Evolutionary conservation across 2,888 invertebrate species (phyloP).

Genomic region (Parascotia fuliginaria): DNA sequence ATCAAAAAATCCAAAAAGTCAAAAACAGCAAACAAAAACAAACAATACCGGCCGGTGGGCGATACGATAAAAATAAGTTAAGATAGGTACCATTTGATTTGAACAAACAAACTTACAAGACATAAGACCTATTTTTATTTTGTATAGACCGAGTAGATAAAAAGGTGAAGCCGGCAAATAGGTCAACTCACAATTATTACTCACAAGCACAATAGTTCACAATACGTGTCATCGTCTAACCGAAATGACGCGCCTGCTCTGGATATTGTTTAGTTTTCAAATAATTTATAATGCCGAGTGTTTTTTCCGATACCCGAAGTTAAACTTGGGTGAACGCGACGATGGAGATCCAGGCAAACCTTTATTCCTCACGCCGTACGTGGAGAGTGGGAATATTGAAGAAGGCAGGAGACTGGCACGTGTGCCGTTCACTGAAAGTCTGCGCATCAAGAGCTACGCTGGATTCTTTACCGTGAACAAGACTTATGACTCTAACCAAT

Average conservation of each 20-base stretch:
- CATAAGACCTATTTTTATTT: slow-evolving; percentile 4
- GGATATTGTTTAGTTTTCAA: slow-evolving; percentile 51
- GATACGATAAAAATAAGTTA: too few species aligned
- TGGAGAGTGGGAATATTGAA: slow-evolving; percentile 89
- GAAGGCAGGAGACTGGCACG: slow-evolving; percentile 86
- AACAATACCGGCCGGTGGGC: too few species aligned
- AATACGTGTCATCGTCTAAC: slow-evolving; percentile 9
- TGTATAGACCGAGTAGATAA: slow-evolving; percentile 23
- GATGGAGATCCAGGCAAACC: slow-evolving; percentile 84
- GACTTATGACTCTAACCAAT: slow-evolving; percentile 91
- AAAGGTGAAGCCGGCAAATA: slow-evolving; percentile 21
- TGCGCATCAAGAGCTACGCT: slow-evolving; percentile 89
- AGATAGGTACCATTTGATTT: too few species aligned
- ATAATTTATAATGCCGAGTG: slow-evolving; percentile 51
- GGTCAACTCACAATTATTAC: slow-evolving; percentile 8
- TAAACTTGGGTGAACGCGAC: slow-evolving; percentile 61
- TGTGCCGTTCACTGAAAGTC: slow-evolving; percentile 86
- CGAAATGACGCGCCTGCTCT: slow-evolving; percentile 55
- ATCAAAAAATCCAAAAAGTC: too few species aligned
- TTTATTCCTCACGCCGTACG: slow-evolving; percentile 90
- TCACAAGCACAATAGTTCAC: too few species aligned
- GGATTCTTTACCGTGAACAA: slow-evolving; percentile 94
- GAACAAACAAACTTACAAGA: too few species aligned
- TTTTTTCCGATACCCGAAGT: slow-evolving; percentile 66
- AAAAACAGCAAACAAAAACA: too few species aligned